Evolutionary conservation across 2,888 invertebrate genomes (phyloP), one percentile per base, ranked within the genome.

Genomic region (Catocala sponsa): DNA sequence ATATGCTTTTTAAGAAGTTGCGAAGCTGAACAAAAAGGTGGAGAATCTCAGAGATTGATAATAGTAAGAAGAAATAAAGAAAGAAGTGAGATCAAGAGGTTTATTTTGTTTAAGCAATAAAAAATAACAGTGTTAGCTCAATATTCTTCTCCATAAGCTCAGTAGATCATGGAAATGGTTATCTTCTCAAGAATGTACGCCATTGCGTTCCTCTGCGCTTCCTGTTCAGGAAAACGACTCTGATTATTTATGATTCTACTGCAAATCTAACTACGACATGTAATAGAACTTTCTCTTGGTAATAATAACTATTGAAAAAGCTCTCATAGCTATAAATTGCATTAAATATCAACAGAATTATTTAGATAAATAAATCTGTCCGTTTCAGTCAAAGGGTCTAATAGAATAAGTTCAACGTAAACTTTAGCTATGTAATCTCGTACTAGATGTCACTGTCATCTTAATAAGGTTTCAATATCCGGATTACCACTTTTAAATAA

Each of bases 161-260:
- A 90, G 74, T 83, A 90, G 68, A 81, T 59, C 71, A 89, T 65
- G 54, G 86, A 83, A 76, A 92, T 90, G 35, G 76, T 85, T 70
- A 91, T 86, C 63, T 91, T 89, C 76, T 92, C 91, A 58, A 90
- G 67, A 65, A 92, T 72, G 81, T 87, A 90, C 74, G 84, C 78
- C 82, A 55, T 81, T 70, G 82, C 72, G 63, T 76, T 74, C 79
- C 66, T 76, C 81, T 76, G 79, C 62, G 79, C 59, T 74, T 85
- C 88, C 91, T 92, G 88, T 85, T 80, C 68, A 81, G 62, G 69
- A 83, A 82, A 88, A 84, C 55, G 56, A 43, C 6, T 48, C 43
- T 25, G 58, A 55, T 71, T 69, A 74, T 57, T 68, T 48, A 25
- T 9, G 33, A 51, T n/a, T 49, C 25, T 44, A 33, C 41, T 11